Conservation (phyloP, 1,140 invertebrate species). For the Drosophila gunungcola region DNA sequence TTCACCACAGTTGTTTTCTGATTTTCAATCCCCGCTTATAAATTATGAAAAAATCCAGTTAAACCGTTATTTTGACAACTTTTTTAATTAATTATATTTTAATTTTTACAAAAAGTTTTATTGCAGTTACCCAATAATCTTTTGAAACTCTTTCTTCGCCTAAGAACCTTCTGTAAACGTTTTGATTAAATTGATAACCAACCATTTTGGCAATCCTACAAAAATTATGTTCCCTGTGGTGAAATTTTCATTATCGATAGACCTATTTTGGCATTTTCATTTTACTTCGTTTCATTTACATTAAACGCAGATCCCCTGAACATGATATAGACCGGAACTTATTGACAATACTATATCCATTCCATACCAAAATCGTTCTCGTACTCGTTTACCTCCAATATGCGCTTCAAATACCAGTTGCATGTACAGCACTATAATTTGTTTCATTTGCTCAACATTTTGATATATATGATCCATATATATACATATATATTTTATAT, state of each 20-base stretch:
- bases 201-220: not conserved
- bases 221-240: not conserved
- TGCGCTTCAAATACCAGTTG: constrained; percentile 64
- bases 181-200: not conserved
- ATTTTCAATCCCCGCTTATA: constrained; percentile 10
- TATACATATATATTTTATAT: constrained; percentile 33
- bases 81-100: not conserved
- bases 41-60: constrained; percentile 1
- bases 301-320: constrained; percentile 4
- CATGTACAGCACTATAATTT: constrained; percentile 76
- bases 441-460: constrained; percentile 46
- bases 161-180: too few relatives aligned
- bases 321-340: constrained; percentile 4
- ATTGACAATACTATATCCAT: constrained; percentile 26
- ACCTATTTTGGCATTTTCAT: not conserved
- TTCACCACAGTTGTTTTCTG: constrained; percentile 36
- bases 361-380: constrained; percentile 41
- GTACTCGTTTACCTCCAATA: constrained; percentile 53
- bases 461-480: constrained; percentile 36
- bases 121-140: too few relatives aligned
- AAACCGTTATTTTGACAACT: not conserved
- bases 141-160: too few relatives aligned
- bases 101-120: not conserved
- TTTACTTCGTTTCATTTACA: constrained; percentile 25
- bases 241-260: not conserved